These are phyloP conservation scores for Diorhabda carinulata DNA, from an alignment of 1,140 invertebrate genomes.

Conservation along the genomic window DNA sequence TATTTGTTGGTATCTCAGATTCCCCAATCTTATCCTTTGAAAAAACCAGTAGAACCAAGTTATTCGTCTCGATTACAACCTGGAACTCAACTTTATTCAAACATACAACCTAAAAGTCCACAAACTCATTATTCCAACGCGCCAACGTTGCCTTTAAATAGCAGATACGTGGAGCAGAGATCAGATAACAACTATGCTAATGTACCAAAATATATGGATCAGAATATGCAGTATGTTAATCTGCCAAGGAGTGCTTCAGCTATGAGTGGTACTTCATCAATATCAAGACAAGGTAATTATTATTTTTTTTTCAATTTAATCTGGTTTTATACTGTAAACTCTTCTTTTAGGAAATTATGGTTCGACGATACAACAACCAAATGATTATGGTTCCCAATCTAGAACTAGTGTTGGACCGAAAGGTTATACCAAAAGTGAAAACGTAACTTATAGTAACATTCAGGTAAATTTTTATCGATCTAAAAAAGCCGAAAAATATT, in stretches of 20 bases:
- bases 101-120: constrained; percentile 26
- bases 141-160: constrained; percentile 18
- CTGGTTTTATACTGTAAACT: neutral
- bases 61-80: constrained; percentile 47
- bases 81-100: constrained; percentile 38
- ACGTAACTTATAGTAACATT: constrained; percentile 47
- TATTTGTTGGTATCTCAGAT: constrained; percentile 30
- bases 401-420: constrained; percentile 42
- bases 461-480: constrained; percentile 25
- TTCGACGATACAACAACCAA: constrained; percentile 13
- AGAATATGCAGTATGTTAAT: constrained; percentile 28
- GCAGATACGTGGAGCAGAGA: constrained; percentile 18
- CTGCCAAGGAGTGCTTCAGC: constrained; percentile 25
- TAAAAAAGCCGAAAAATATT: neutral
- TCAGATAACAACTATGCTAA: constrained; percentile 36
- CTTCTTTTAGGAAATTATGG: constrained; percentile 18
- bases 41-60: constrained; percentile 46
- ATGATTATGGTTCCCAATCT: neutral
- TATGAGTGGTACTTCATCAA: constrained; percentile 27
- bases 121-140: constrained; percentile 32
- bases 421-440: constrained; percentile 49
- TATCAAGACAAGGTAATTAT: constrained; percentile 26
- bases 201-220: constrained; percentile 24
- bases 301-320: neutral
- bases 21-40: constrained; percentile 46